Evolutionary conservation across 2,888 invertebrate species (phyloP).

Genomic region (Hirtodrosophila histrioides): DNA sequence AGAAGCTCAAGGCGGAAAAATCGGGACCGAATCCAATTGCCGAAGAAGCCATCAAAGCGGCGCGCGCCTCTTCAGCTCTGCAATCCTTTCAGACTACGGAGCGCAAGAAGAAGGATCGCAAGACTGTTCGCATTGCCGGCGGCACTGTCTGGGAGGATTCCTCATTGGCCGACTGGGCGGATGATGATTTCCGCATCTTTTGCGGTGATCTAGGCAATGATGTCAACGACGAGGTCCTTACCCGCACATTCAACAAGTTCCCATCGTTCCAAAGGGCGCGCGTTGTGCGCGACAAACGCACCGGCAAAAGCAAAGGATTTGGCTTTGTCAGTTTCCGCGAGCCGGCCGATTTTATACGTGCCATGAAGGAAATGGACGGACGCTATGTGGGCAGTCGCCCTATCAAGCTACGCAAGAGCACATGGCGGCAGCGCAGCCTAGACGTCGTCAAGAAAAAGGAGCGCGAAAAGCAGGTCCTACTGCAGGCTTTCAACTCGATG

Average conservation of each 20-base stretch:
- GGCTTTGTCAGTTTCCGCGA: conserved; percentile 99
- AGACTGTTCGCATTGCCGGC: conserved; percentile 94
- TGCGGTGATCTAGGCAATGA: conserved; percentile 99
- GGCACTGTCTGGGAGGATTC: conserved; percentile 98
- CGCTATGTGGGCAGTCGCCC: conserved; percentile 99
- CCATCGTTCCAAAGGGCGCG: conserved; percentile 97
- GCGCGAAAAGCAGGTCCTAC: conserved; percentile 95
- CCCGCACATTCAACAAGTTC: conserved; percentile 97
- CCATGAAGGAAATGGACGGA: conserved; percentile 99
- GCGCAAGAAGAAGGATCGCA: conserved; percentile 84
- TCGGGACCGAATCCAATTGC: conserved; percentile 87
- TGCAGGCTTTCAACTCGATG: conserved; percentile 84
- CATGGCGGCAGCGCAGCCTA: conserved; percentile 96
- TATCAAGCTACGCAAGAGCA: conserved; percentile 98
- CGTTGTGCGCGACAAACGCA: conserved; percentile 97
- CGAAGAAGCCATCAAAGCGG: conserved; percentile 88
- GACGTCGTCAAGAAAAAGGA: conserved; percentile 98
- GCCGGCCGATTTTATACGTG: conserved; percentile 98
- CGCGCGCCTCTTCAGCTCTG: conserved; percentile 86
- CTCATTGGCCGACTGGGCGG: conserved; percentile 97
- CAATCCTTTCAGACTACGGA: conserved; percentile 86
- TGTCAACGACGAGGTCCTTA: conserved; percentile 98
- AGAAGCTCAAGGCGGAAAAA: conserved; percentile 88
- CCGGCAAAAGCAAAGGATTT: conserved; percentile 99
- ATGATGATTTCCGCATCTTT: conserved; percentile 98